These are phyloP conservation scores for Xylota sylvarum DNA, from an alignment of 2,888 invertebrate species.

Conservation along the genomic window DNA sequence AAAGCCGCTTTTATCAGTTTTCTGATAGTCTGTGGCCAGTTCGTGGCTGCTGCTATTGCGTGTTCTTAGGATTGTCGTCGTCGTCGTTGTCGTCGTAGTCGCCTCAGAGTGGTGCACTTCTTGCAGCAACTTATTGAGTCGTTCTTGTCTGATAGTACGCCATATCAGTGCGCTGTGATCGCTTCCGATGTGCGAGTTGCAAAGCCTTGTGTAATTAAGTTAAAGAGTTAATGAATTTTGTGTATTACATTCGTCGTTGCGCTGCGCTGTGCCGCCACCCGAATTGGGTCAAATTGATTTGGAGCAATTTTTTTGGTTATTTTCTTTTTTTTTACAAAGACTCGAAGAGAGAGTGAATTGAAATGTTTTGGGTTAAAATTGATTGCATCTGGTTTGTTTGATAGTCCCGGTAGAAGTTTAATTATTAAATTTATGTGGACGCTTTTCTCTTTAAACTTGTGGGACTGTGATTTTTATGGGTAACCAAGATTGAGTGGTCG, in stretches of 20 bases:
- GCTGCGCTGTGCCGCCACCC: not conserved
- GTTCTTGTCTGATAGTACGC: conserved; percentile 38
- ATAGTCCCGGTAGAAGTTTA: conserved; percentile 26
- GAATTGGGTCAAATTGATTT: conserved; percentile 73
- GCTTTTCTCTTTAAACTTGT: not conserved
- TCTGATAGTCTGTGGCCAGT: conserved; percentile 44
- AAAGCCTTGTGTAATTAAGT: conserved; percentile 52
- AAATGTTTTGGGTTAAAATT: conserved; percentile 40
- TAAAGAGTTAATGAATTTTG: conserved; percentile 66
- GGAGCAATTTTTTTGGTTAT: conserved; percentile 32
- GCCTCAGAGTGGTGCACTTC: conserved; percentile 13
- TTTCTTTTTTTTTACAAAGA: conserved; percentile 8
- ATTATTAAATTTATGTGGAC: conserved; percentile 23
- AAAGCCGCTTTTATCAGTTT: conserved; percentile 60
- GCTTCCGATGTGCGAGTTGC: conserved; percentile 56
- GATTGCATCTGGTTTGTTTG: conserved; percentile 40
- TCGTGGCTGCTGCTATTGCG: conserved; percentile 24
- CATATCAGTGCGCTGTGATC: conserved; percentile 65
- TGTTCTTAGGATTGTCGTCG: conserved; percentile 37
- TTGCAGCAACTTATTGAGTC: conserved; percentile 30
- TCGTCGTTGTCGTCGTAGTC: conserved; percentile 11
- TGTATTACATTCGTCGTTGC: conserved; percentile 26
- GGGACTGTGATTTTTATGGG: conserved; percentile 11
- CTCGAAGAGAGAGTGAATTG: conserved; percentile 35
- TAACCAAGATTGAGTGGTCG: conserved; percentile 7